These are phyloP conservation scores for Periparus ater DNA, from an alignment of 2,797 vertebrate species.

Conservation along the genomic window DNA sequence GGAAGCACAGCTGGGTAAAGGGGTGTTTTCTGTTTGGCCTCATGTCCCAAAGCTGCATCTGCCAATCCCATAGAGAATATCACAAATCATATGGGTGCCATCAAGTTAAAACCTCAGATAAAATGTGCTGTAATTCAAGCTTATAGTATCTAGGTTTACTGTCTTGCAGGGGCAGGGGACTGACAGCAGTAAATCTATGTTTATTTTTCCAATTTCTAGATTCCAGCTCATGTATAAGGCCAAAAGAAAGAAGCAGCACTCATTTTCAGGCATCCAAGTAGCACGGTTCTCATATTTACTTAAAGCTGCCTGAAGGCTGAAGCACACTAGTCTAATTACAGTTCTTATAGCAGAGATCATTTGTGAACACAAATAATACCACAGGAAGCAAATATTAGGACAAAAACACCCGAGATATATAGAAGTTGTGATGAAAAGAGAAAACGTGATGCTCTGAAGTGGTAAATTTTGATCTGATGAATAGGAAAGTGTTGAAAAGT, in stretches of 20 bases:
- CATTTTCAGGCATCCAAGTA: neutral
- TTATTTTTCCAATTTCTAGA: neutral
- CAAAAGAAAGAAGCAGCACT: neutral
- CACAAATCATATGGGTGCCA: neutral
- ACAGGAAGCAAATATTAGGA: constrained; percentile 7
- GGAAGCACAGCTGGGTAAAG: neutral
- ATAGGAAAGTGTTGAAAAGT: neutral
- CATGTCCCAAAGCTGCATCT: neutral
- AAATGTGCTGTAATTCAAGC: neutral
- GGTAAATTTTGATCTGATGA: neutral
- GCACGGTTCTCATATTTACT: neutral
- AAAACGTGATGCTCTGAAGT: neutral
- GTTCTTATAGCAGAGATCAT: neutral
- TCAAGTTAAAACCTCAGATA: neutral
- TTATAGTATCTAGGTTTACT: neutral
- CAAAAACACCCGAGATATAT: neutral
- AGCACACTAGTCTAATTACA: neutral
- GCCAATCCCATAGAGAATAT: neutral
- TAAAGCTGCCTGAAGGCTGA: neutral
- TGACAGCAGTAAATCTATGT: neutral
- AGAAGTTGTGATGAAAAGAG: neutral
- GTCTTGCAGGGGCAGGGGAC: neutral
- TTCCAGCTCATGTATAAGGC: neutral
- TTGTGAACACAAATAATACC: constrained; percentile 26
- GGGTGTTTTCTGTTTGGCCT: neutral